Conservation (phyloP, 2,888 invertebrate species). For the Agrochola macilenta region DNA sequence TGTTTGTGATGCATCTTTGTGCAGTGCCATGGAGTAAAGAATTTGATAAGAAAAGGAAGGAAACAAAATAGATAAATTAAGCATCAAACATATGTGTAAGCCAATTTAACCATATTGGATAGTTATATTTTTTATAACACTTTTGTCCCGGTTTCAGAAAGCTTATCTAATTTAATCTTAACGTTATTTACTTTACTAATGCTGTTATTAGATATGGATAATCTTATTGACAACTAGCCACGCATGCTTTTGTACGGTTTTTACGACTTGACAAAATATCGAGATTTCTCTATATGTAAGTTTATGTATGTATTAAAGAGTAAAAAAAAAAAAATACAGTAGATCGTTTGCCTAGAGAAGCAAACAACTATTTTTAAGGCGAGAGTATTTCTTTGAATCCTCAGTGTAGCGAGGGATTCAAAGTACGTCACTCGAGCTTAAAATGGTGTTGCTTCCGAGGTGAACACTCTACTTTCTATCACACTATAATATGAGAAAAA, state of each 20-base stretch:
- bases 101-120: neutral
- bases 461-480: too few relatives aligned
- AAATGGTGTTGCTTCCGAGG: too few relatives aligned
- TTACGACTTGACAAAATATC: neutral
- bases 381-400: too few relatives aligned
- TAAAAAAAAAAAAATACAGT: neutral
- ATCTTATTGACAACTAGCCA: neutral
- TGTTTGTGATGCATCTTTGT: slow-evolving; percentile 14
- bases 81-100: neutral
- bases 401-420: too few relatives aligned
- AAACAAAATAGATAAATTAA: neutral
- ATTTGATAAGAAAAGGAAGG: neutral
- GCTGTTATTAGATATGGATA: neutral
- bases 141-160: too few relatives aligned
- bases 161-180: too few relatives aligned
- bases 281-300: neutral
- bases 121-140: neutral
- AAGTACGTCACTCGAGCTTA: too few relatives aligned
- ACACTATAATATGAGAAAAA: too few relatives aligned
- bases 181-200: too few relatives aligned
- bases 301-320: neutral
- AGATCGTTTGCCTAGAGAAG: too few relatives aligned
- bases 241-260: neutral
- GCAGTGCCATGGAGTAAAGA: neutral
- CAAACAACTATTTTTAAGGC: too few relatives aligned